Base-by-base conservation (phyloP, 2,888 invertebrate genomes). In the Lithophane socia region DNA sequence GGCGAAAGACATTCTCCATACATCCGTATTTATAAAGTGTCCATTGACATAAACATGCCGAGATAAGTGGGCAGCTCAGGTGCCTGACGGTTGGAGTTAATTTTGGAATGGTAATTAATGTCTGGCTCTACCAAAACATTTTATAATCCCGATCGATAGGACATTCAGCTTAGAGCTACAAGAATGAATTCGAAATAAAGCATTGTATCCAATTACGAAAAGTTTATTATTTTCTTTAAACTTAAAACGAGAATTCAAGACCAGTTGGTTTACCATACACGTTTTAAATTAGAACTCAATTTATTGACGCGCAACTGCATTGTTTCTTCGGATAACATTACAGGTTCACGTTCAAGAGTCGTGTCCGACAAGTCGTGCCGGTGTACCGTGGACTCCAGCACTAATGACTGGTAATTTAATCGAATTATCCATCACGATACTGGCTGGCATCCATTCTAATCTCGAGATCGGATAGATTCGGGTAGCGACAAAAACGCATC, bases 361-460 rank as follows among this genome's bases (percentile, higher is more conserved):
- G 87, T 89, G 81, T 79, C 74, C 79, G 71, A 78, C 70, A 82
- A 87, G 65, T 90, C 90, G 89, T 91, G 89, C 89, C 91, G 89
- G 83, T 69, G 78, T 81, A 86, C 79, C 79, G 79, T 91, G 92
- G 90, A 91, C 75, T 47, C 84, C 63, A 81, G 75, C 88, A 87
- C 87, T 92, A 93, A 92, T 91, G 90, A 91, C 90, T 83, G 72
- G 90, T 91, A 93, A 92, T 93, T 92, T 90, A 90, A 92, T 92
- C 89, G 90, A 92, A 93, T 92, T 92, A 93, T 90, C 89, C 89
- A 90, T 88, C 91, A 90, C 90, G 90, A 87, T 89, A 89, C 84
- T 75, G 63, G 75, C 84, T 85, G 77, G 82, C 82, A 85, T 87
- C 84, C 81, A 86, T 85, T 87, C 84, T 86, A 89, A 88, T 88